Evolutionary conservation across 2,797 vertebrate species (phyloP).

Genomic region (Acomys russatus): DNA sequence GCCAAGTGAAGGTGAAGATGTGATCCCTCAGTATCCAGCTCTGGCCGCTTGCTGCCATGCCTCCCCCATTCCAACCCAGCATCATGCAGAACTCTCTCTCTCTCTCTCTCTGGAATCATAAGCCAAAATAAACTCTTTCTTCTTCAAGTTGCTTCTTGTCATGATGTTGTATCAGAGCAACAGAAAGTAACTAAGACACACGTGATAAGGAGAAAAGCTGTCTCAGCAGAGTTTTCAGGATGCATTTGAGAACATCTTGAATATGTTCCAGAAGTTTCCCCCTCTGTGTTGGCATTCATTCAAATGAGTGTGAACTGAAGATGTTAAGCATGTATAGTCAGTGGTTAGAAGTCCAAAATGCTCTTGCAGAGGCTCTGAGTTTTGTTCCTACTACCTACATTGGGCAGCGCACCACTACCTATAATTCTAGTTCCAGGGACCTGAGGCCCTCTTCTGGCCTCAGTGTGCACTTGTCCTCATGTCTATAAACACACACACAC

Average conservation of each 20-base stretch:
- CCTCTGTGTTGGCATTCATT: not conserved
- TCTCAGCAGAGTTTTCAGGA: constrained; percentile 3
- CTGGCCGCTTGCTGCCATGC: not conserved
- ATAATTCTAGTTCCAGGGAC: not conserved
- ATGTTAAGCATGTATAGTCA: constrained; percentile 24
- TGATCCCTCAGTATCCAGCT: not conserved
- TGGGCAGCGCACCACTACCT: not conserved
- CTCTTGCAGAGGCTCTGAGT: not conserved
- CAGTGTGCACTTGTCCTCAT: not conserved
- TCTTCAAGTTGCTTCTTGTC: not conserved
- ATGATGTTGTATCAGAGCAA: not conserved
- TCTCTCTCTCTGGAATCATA: not conserved
- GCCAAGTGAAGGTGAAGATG: not conserved
- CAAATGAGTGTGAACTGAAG: constrained; percentile 10
- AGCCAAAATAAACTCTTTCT: not conserved
- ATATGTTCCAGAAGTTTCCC: constrained; percentile 4
- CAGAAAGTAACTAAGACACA: not conserved
- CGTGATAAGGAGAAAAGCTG: not conserved
- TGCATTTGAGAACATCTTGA: constrained; percentile 16
- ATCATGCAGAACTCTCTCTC: not conserved
- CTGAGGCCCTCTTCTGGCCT: not conserved
- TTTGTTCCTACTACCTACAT: not conserved
- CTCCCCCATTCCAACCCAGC: too few species aligned
- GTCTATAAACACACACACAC: not conserved
- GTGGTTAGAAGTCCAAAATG: too few species aligned